A percentile compares a stretch with the other conserved stretches of the same genome.
Conservation (phyloP, 2,113 vertebrate genomes). For the Bungarus multicinctus region DNA sequence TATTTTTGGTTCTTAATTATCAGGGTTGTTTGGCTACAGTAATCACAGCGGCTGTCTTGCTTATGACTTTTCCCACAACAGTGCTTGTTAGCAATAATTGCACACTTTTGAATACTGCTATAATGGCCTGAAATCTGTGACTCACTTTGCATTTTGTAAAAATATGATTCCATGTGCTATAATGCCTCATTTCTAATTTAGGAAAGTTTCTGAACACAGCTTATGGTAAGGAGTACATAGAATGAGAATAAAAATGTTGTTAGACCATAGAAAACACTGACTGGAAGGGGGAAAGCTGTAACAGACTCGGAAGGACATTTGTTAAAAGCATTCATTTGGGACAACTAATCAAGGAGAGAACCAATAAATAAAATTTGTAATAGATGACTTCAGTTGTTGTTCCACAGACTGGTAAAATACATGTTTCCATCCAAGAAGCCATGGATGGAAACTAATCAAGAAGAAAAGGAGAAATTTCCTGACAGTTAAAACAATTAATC, state of each 20-base stretch:
- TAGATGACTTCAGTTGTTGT: background rate
- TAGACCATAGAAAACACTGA: background rate
- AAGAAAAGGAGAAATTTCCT: background rate
- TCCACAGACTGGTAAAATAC: background rate
- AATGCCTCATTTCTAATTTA: background rate
- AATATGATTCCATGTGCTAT: background rate
- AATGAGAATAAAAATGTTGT: background rate
- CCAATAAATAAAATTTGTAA: background rate
- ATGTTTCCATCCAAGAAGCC: background rate
- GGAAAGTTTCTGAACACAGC: background rate
- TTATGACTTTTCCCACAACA: background rate
- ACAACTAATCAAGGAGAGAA: background rate
- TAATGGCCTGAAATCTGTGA: constrained; percentile 12
- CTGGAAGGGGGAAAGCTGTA: background rate
- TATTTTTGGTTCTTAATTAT: constrained; percentile 5
- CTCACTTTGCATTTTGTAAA: background rate
- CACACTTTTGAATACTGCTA: background rate
- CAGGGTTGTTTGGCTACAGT: background rate
- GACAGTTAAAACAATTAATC: background rate
- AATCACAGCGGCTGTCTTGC: constrained; percentile 1
- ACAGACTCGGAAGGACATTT: background rate
- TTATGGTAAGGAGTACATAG: background rate
- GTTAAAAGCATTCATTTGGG: background rate
- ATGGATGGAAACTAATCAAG: background rate
- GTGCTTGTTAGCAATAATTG: constrained; percentile 13